A percentile compares a stretch with the other conserved stretches of the same genome.
Evolutionary conservation across 2,113 vertebrate species (phyloP).

Genomic region (Saccopteryx bilineata): DNA sequence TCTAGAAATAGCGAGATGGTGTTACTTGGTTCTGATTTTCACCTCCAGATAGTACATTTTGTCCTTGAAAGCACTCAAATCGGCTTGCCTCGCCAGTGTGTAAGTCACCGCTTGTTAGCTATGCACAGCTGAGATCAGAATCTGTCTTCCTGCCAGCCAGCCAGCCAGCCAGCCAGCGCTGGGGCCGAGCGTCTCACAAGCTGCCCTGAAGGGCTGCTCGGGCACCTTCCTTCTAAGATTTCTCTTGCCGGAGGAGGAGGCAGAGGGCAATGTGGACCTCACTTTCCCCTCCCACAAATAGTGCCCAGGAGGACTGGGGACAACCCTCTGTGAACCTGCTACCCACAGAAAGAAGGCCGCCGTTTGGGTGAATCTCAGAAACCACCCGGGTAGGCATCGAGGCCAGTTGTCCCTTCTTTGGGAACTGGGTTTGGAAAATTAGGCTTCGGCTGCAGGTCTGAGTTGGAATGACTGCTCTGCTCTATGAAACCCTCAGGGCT

Average conservation of each 20-base stretch:
- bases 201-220: neutral
- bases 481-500: neutral
- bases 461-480: neutral
- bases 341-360: neutral
- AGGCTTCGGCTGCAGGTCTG: neutral
- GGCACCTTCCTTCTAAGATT: conserved; percentile 63
- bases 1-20: conserved; percentile 59
- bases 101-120: conserved; percentile 72
- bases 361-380: neutral
- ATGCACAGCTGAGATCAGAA: conserved; percentile 73
- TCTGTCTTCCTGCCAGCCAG: conserved; percentile 65
- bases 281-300: neutral
- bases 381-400: neutral
- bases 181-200: neutral
- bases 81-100: conserved; percentile 57
- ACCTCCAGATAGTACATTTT: conserved; percentile 51
- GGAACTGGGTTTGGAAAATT: neutral
- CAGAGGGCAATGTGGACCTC: neutral
- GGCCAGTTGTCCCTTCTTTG: neutral
- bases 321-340: neutral
- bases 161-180: neutral
- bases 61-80: conserved; percentile 78
- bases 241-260: neutral
- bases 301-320: neutral
- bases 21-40: conserved; percentile 62